Evolutionary conservation across 2,113 vertebrate genomes (phyloP), one percentile per base, ranked within the genome.

Genomic region (Pygoscelis adeliae): DNA sequence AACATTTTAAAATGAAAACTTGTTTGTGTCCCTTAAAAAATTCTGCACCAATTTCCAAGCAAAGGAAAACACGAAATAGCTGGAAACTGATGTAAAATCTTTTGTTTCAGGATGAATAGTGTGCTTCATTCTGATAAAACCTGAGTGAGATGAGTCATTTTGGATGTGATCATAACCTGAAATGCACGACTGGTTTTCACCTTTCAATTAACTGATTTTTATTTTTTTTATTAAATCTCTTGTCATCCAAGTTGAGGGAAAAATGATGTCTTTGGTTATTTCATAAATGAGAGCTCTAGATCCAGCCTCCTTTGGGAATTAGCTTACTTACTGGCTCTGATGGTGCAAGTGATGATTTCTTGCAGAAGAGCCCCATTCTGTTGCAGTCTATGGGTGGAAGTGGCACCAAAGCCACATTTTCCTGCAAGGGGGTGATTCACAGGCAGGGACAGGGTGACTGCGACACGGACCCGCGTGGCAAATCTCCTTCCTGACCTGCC

Each of bases 381-480:
- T 22, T 56, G 36, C 66, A 56, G 15, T 32, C 47, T 29, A 2
- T 10, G 42, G 47, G 36, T 73, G 23, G 40, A 82, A 67, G 27
- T 3, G 52, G 23, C 58, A 18, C 65, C 62, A 42, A 76, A 89
- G n/a, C 10, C 34, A 2, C 34, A 4, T 89, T 49, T 44, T 63
- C 30, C 62, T 76, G 30, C 30, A 15, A 32, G 58, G 27, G 16
- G 38, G 5, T 19, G 13, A 30, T 36, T 67, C 21, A 49, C 7
- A 44, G 25, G n/a, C 25, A 84, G 42, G 38, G 32, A 52, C 53
- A 55, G 69, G 19, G 16, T 34, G 55, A 32, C 8, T 61, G 67
- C 4, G 13, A 53, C 56, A 29, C 0, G 4, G 53, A 30, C 5
- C n/a, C 7, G 1, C 1, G 53, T 38, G 27, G n/a, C 34, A 56